Percentiles rank a stretch among this genome's conserved stretches.
phyloP scores from a whole-genome alignment of 2,113 vertebrate genomes.

The Elachura formosa region DNA sequence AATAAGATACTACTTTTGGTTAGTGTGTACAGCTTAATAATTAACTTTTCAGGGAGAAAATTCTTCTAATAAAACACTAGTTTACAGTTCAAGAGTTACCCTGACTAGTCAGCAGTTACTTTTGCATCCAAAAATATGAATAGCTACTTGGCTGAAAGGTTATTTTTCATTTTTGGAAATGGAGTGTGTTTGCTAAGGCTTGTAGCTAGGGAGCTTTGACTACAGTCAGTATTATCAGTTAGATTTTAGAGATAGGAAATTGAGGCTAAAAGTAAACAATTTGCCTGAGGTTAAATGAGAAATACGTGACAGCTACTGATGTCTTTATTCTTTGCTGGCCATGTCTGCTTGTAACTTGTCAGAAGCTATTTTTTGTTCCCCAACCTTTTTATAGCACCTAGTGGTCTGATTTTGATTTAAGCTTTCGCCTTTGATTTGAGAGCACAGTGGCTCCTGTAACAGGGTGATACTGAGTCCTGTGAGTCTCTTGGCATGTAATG shows the following conservation, averaged over 20 bases:
- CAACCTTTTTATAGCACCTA: neutral
- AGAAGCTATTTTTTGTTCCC: neutral
- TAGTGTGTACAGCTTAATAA: neutral
- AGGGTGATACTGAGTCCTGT: neutral
- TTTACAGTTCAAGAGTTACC: neutral
- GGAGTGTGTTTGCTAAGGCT: neutral
- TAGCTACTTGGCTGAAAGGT: neutral
- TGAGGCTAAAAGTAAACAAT: neutral
- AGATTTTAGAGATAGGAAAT: neutral
- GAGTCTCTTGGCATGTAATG: neutral
- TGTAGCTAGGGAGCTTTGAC: neutral
- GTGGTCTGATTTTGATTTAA: neutral
- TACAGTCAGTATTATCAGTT: neutral
- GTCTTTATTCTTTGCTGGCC: neutral
- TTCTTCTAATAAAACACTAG: neutral
- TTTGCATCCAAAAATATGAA: neutral
- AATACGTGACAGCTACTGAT: neutral
- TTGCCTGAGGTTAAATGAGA: neutral
- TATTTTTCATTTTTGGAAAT: neutral
- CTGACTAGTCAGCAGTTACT: neutral
- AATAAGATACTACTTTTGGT: neutral
- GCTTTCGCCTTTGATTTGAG: constrained; percentile 9
- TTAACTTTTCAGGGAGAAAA: neutral
- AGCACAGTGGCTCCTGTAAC: neutral
- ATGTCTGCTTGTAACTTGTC: neutral